Conservation (phyloP, 92 coral and sea anemone species). For the Anthopleura xanthogrammica region DNA sequence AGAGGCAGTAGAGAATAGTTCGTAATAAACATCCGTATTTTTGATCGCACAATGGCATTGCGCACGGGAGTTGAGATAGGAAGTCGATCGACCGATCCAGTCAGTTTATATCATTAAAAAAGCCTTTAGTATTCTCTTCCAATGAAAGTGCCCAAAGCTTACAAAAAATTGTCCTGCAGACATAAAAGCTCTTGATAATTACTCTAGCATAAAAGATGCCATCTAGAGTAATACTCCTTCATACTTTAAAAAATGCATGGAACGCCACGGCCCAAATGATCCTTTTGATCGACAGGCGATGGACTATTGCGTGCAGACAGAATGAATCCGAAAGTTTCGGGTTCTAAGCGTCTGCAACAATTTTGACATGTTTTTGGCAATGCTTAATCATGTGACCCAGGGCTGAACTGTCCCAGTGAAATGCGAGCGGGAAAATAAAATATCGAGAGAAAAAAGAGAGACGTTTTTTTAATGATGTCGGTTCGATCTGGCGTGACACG, state of each 20-base stretch:
- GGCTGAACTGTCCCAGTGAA: neutral
- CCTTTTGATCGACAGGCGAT: slow-evolving; percentile 12
- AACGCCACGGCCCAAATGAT: slow-evolving; percentile 8
- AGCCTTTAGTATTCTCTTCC: neutral
- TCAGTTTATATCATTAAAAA: too few relatives aligned
- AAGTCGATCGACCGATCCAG: neutral
- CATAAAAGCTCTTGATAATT: neutral
- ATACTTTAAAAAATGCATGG: slow-evolving; percentile 13
- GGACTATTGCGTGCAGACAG: slow-evolving; percentile 7
- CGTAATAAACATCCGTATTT: neutral
- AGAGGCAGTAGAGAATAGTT: neutral
- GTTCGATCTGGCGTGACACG: slow-evolving; percentile 24
- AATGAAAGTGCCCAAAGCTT: slow-evolving; percentile 8
- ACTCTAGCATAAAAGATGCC: slow-evolving; percentile 5
- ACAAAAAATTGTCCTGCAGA: slow-evolving; percentile 2
- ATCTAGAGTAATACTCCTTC: neutral
- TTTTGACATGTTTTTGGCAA: neutral
- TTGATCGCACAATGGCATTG: slow-evolving; percentile 10
- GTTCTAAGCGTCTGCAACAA: neutral
- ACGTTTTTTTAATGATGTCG: neutral
- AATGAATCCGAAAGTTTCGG: slow-evolving; percentile 16
- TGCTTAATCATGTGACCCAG: slow-evolving; percentile 5
- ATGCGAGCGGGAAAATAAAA: neutral
- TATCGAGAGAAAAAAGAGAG: neutral
- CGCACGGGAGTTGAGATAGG: neutral